phyloP scores from a whole-genome alignment of 2,797 vertebrate genomes.

The Threskiornis aethiopicus region DNA sequence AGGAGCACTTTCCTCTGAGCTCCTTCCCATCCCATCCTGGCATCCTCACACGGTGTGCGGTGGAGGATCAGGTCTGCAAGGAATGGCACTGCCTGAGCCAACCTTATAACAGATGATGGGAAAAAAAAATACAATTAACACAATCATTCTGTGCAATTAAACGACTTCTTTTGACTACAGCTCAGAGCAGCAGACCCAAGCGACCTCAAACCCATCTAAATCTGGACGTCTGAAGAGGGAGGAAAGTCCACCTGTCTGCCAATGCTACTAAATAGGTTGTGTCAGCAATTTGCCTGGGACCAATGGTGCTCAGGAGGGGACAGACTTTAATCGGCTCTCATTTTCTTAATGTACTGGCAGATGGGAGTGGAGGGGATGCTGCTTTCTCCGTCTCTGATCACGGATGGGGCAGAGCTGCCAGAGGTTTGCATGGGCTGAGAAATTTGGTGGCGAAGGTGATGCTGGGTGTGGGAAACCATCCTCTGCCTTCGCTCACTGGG shows the following conservation, averaged over 20 bases:
- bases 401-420: background rate
- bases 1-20: background rate
- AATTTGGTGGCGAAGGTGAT: rapidly evolving
- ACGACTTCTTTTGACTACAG: background rate
- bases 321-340: constrained; percentile 55
- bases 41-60: rapidly evolving
- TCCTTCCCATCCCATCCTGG: background rate
- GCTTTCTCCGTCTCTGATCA: background rate
- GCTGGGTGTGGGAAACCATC: background rate
- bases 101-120: background rate
- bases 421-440: background rate
- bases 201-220: background rate
- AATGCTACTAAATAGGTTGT: background rate
- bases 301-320: background rate
- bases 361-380: background rate
- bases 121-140: background rate
- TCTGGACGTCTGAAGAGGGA: background rate
- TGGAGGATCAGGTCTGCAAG: background rate
- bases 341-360: constrained; percentile 13
- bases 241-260: background rate
- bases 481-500: rapidly evolving
- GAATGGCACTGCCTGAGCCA: background rate
- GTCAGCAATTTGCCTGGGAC: background rate
- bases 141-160: background rate
- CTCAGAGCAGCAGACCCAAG: background rate